Evolutionary conservation across 1,140 invertebrate species (phyloP).

Genomic region (Neodiprion lecontei): DNA sequence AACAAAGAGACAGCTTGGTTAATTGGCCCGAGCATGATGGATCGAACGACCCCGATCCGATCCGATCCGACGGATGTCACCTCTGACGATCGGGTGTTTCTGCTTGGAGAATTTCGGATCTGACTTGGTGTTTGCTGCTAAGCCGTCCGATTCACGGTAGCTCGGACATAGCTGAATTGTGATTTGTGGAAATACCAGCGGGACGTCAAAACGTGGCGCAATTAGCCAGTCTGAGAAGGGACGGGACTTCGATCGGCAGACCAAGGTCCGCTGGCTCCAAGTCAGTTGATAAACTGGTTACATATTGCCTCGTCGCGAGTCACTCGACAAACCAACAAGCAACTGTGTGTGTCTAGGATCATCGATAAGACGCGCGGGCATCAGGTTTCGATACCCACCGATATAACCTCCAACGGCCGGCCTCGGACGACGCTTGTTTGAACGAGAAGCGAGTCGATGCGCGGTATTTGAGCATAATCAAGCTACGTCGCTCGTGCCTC

Average conservation of each 20-base stretch:
- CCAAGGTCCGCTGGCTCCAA: no score
- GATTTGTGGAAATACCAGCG: no score
- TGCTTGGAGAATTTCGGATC: background rate
- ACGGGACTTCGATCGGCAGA: background rate
- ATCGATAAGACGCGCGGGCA: background rate
- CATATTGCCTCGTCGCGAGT: background rate
- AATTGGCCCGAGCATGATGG: conserved; percentile 12
- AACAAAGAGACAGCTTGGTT: conserved; percentile 15
- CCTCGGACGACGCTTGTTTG: background rate
- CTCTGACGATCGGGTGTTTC: conserved; percentile 1
- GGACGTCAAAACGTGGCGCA: no score
- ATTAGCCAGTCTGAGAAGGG: no score
- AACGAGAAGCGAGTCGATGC: background rate
- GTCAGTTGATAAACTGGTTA: no score
- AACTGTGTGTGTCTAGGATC: background rate
- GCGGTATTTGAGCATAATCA: background rate
- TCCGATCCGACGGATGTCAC: conserved; percentile 7
- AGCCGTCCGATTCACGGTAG: background rate
- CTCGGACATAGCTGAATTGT: no score
- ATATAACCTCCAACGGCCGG: background rate
- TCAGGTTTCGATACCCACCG: background rate
- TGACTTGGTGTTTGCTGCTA: background rate
- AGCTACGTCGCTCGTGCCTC: background rate
- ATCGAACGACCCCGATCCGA: background rate
- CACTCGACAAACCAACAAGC: background rate